Evolutionary conservation across 2,797 vertebrate species (phyloP).

Genomic region (Xenops minutus): DNA sequence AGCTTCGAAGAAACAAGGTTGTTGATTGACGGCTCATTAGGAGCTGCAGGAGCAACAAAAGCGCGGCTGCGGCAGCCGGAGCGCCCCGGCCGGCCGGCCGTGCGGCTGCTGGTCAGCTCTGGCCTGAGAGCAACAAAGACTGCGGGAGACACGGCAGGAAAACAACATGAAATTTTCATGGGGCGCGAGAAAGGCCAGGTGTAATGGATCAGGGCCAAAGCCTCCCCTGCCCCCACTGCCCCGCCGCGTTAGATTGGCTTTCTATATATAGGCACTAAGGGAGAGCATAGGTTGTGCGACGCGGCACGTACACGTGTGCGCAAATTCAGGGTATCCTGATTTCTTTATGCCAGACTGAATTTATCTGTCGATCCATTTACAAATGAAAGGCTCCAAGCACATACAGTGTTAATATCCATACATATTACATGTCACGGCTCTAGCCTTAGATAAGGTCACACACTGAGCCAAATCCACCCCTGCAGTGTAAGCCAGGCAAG

Average conservation of each 20-base stretch:
- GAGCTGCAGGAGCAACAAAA: conserved; percentile 59
- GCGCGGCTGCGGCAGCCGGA: conserved; percentile 20
- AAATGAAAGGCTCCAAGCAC: not conserved
- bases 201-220: conserved; percentile 70
- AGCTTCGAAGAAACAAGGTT: conserved; percentile 57
- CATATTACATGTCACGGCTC: conserved; percentile 6
- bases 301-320: not conserved
- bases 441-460: conserved; percentile 34
- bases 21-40: conserved; percentile 70
- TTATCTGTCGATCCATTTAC: not conserved
- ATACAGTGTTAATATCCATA: not conserved
- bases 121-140: conserved; percentile 73
- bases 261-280: conserved; percentile 32
- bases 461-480: conserved; percentile 7
- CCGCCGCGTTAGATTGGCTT: conserved; percentile 31
- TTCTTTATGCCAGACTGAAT: not conserved
- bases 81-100: conserved; percentile 8
- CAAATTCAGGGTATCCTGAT: not conserved
- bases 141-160: conserved; percentile 53
- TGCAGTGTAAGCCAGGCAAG: not conserved
- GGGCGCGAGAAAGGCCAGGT: conserved; percentile 69
- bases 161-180: conserved; percentile 74
- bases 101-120: conserved; percentile 69
- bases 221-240: conserved; percentile 29
- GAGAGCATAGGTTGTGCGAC: conserved; percentile 5